Evolutionary conservation across 2,113 vertebrate genomes (phyloP).

Genomic region (Megalops atlanticus): DNA sequence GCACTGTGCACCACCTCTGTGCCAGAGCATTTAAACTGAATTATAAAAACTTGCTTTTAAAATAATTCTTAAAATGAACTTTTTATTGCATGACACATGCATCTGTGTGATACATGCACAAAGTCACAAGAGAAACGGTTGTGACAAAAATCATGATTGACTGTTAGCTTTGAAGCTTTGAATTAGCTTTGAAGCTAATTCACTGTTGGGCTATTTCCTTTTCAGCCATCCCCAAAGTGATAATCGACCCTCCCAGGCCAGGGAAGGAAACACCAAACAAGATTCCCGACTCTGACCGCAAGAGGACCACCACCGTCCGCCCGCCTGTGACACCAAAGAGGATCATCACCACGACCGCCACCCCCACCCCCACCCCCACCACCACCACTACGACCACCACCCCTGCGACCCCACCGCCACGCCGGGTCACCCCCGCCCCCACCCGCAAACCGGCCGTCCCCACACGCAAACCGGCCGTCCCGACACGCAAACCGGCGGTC

Average conservation of each 20-base stretch:
- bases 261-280: conserved; percentile 40
- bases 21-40: no score
- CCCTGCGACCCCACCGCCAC: neutral
- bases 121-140: no score
- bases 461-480: neutral
- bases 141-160: no score
- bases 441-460: conserved; percentile 16
- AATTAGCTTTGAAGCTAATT: no score
- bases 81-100: no score
- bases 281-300: conserved; percentile 59
- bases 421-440: neutral
- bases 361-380: neutral
- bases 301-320: conserved; percentile 47
- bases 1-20: no score
- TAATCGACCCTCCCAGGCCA: conserved; percentile 67
- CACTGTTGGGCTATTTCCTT: conserved; percentile 12
- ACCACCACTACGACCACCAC: neutral
- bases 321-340: conserved; percentile 27
- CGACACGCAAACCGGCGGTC: neutral
- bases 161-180: no score
- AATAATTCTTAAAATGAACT: no score
- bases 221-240: conserved; percentile 69
- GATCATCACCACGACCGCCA: conserved; percentile 28
- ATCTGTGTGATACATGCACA: no score
- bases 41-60: no score